Base-by-base conservation (phyloP, 2,113 vertebrate genomes). In the Bambusicola thoracicus region DNA sequence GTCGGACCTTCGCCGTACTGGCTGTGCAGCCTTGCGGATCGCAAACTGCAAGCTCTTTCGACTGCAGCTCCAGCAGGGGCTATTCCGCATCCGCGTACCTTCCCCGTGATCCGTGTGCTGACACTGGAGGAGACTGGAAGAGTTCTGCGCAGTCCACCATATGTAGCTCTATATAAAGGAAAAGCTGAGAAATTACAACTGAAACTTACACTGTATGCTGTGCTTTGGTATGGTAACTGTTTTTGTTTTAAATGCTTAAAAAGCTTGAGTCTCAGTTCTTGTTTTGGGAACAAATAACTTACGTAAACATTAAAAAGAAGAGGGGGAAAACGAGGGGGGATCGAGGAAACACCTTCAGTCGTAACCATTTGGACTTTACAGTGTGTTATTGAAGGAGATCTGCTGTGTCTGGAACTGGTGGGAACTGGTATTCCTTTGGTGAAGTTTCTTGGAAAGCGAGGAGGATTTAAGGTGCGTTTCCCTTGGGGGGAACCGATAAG, bases 31-130 rank as follows among this genome's bases (percentile, higher is more conserved):
- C 22, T 94, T 99, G 85, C 99, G 99, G 9, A 98, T 99, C 22
- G 99, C 99, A 53, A 99, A 99, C 97, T 99, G 99, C 96, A 99
- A 99, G 48, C 99, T 99, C 68, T 99, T 99, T 92, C 98, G 98
- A 10, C 98, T 99, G 77, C 99, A 99, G 97, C 98, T 99, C 36
- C 98, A 98, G 48, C 99, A 99, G 96, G 99, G 99, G 9, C 83
- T 99, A 58, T 99, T 99, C 97, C 98, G 98, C 48, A 98, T 99
- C 87, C 95, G 99, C 3, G 96, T 99, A 1, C 98, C 97, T 41
- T 98, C 98, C 3, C 98, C 97, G 4, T 98, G 98, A 98, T 2
- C 88, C 18, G 1, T 3, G 3, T 5, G 66, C 81, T 13, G 82
- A 3, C 74, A 65, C 85, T 81, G 41, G 81, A 95, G 89, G 83